A percentile compares a stretch with the other conserved stretches of the same genome.
phyloP scores from a whole-genome alignment of 2,113 vertebrate species.

The Trichomycterus rosablanca region DNA sequence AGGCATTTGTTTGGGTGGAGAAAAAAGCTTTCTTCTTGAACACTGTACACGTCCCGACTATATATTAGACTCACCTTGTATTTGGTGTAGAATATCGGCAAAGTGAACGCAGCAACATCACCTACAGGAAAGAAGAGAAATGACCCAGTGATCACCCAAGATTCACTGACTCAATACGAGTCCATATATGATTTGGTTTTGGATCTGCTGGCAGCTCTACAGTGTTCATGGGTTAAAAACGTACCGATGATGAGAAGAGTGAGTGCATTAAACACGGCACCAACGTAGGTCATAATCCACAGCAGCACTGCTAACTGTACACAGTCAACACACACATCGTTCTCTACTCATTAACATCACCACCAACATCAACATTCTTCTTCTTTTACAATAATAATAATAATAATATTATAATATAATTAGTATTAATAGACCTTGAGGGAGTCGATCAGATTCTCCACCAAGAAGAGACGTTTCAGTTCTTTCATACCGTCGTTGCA shows the following conservation, averaged over 20 bases:
- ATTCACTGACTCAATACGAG: too few species aligned
- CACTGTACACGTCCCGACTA: too few species aligned
- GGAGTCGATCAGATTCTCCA: conserved; percentile 86
- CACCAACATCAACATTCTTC: too few species aligned
- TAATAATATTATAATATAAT: not conserved
- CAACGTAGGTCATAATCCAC: conserved; percentile 85
- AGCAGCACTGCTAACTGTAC: conserved; percentile 82
- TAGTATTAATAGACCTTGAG: conserved; percentile 67
- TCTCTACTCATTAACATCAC: not conserved
- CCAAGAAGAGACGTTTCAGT: conserved; percentile 80
- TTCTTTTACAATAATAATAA: too few species aligned
- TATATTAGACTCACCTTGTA: conserved; percentile 84
- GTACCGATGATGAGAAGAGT: conserved; percentile 86
- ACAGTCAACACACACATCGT: not conserved
- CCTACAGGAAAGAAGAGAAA: conserved; percentile 63
- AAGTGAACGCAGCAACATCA: conserved; percentile 82
- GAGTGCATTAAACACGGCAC: conserved; percentile 85
- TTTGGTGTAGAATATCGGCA: conserved; percentile 83
- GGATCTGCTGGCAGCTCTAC: too few species aligned
- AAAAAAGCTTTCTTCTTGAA: too few species aligned
- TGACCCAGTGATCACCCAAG: too few species aligned
- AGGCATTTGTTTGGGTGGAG: too few species aligned
- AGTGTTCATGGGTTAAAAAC: conserved; percentile 35
- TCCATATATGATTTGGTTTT: too few species aligned
- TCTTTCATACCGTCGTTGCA: conserved; percentile 77